These are phyloP conservation scores for Strigamia crassipes DNA, from an alignment of 2,888 invertebrate species.

Conservation along the genomic window DNA sequence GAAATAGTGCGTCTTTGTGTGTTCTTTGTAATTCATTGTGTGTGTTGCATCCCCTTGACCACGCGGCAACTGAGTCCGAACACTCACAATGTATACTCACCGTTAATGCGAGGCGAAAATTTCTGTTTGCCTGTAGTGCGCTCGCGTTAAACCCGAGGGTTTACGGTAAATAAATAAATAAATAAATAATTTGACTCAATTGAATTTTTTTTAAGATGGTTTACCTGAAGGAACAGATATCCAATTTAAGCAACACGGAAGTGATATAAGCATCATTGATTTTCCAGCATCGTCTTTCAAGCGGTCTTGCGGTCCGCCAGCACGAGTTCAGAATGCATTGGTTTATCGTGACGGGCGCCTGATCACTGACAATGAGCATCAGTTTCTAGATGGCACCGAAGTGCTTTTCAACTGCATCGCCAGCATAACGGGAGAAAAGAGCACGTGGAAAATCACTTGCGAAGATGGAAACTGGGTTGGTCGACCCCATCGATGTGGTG, in stretches of 20 bases:
- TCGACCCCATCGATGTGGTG: constrained; percentile 77
- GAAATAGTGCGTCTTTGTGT: too few relatives aligned
- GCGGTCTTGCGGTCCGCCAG: constrained; percentile 68
- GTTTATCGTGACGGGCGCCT: constrained; percentile 71
- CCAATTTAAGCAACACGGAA: constrained; percentile 56
- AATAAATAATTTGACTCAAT: not conserved
- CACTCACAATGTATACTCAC: too few relatives aligned
- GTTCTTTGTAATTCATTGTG: too few relatives aligned
- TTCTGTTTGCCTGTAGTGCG: too few relatives aligned
- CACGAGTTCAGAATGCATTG: constrained; percentile 76
- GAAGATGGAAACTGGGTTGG: constrained; percentile 85
- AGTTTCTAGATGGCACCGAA: constrained; percentile 79
- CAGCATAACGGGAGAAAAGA: constrained; percentile 74
- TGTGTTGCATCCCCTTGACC: too few relatives aligned
- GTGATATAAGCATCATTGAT: constrained; percentile 56
- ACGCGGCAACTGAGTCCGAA: too few relatives aligned
- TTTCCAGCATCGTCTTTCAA: constrained; percentile 50
- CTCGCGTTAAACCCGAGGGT: too few relatives aligned
- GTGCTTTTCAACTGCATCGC: constrained; percentile 82
- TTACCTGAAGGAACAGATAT: constrained; percentile 52
- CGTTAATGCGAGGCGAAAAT: too few relatives aligned
- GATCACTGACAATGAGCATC: constrained; percentile 67
- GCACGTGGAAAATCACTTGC: constrained; percentile 82
- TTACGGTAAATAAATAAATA: too few relatives aligned
- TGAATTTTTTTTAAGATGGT: constrained; percentile 51